phyloP scores from a whole-genome alignment of 1,140 invertebrate species.

The Apolygus lucorum region DNA sequence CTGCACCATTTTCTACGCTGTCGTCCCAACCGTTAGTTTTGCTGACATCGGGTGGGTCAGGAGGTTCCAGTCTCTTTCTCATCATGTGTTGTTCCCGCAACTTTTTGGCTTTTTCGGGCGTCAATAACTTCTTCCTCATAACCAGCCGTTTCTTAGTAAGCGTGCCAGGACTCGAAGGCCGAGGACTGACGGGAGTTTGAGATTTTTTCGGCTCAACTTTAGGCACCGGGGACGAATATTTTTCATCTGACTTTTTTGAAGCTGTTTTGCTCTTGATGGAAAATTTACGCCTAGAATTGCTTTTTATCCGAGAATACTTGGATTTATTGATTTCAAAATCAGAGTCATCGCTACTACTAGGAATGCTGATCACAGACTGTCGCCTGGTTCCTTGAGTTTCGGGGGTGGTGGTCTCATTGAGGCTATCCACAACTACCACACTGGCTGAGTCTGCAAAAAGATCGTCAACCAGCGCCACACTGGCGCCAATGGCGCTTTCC shows the following conservation, averaged over 20 bases:
- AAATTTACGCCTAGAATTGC: neutral
- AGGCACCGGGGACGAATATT: neutral
- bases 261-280: neutral
- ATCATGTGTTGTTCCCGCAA: neutral
- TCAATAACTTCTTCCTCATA: neutral
- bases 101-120: slow-evolving; percentile 1
- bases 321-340: neutral
- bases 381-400: neutral
- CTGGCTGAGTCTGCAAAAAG: neutral
- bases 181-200: slow-evolving; percentile 9
- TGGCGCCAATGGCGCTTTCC: neutral
- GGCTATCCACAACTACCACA: neutral
- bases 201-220: too few relatives aligned
- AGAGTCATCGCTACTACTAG: neutral
- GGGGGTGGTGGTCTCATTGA: neutral
- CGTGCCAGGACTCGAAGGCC: neutral
- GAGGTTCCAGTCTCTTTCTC: neutral
- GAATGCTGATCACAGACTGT: neutral
- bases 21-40: too few relatives aligned
- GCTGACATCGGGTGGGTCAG: too few relatives aligned
- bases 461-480: neutral
- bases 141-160: neutral
- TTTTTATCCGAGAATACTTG: neutral
- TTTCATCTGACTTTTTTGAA: neutral
- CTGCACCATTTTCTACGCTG: too few relatives aligned